Evolutionary conservation across 2,888 invertebrate species (phyloP).

Genomic region (Itoplectis maculator): DNA sequence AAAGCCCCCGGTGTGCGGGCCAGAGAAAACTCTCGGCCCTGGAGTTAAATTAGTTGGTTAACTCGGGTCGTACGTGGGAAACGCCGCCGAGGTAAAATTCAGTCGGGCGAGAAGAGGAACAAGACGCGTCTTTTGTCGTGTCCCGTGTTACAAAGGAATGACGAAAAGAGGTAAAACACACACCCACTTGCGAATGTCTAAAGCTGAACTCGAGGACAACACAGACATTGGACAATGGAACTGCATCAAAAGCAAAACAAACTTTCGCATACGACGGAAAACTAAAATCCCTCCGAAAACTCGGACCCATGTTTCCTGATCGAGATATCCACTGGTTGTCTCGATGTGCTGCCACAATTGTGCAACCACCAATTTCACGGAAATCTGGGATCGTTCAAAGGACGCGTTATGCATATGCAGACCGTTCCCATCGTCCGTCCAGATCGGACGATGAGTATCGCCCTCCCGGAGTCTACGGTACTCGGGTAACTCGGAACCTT

Average conservation of each 20-base stretch:
- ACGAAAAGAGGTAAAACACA: no score
- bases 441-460: not conserved
- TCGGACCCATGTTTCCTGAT: no score
- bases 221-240: no score
- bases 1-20: conserved; percentile 10
- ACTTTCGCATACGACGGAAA: no score
- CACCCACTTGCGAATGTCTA: no score
- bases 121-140: no score
- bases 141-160: no score
- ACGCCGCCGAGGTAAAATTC: conserved; percentile 35
- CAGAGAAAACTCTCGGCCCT: conserved; percentile 5
- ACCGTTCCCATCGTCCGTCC: not conserved
- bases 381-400: not conserved
- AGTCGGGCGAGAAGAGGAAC: not conserved
- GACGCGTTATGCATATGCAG: not conserved
- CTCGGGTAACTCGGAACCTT: conserved; percentile 23
- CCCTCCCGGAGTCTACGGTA: not conserved
- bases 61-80: conserved; percentile 37
- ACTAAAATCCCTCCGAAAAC: no score
- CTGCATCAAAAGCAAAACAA: no score
- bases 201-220: no score
- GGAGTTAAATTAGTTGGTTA: conserved; percentile 58
- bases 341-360: conserved; percentile 3
- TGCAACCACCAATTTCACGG: not conserved
- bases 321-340: not conserved